Percentiles rank a stretch among this genome's conserved stretches.
Conservation (phyloP, 2,888 invertebrate genomes). For the Disparrhopalites patrizii region DNA sequence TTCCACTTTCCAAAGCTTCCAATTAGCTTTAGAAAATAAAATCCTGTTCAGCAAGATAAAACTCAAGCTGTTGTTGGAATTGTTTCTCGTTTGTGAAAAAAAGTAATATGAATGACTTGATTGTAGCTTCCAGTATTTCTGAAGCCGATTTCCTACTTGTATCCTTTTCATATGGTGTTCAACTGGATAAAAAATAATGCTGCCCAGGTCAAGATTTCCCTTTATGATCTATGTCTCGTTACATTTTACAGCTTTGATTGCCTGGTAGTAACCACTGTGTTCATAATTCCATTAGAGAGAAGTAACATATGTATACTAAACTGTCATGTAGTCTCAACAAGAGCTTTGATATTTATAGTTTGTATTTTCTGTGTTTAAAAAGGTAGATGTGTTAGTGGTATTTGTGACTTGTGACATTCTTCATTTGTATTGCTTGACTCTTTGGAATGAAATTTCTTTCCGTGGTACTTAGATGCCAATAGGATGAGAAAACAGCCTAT, state of each 20-base stretch:
- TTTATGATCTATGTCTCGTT: slow-evolving; percentile 12
- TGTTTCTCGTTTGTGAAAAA: not conserved
- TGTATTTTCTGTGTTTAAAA: too few relatives aligned
- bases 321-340: too few relatives aligned
- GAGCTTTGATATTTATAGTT: too few relatives aligned
- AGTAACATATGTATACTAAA: too few relatives aligned
- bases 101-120: slow-evolving; percentile 25
- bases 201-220: slow-evolving; percentile 39
- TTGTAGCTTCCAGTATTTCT: slow-evolving; percentile 47
- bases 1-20: not conserved
- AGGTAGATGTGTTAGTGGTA: too few relatives aligned
- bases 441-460: too few relatives aligned
- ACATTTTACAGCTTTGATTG: not conserved
- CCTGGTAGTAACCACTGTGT: too few relatives aligned
- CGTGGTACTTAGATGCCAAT: too few relatives aligned
- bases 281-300: too few relatives aligned
- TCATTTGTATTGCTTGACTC: too few relatives aligned
- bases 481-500: too few relatives aligned
- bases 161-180: slow-evolving; percentile 45
- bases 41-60: not conserved
- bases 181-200: slow-evolving; percentile 47
- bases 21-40: not conserved
- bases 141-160: slow-evolving; percentile 47
- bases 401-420: too few relatives aligned
- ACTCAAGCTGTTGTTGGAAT: not conserved